Evolutionary conservation across 92 coral and sea anemone species (phyloP).

Genomic region (Zoanthus sansibaricus): DNA sequence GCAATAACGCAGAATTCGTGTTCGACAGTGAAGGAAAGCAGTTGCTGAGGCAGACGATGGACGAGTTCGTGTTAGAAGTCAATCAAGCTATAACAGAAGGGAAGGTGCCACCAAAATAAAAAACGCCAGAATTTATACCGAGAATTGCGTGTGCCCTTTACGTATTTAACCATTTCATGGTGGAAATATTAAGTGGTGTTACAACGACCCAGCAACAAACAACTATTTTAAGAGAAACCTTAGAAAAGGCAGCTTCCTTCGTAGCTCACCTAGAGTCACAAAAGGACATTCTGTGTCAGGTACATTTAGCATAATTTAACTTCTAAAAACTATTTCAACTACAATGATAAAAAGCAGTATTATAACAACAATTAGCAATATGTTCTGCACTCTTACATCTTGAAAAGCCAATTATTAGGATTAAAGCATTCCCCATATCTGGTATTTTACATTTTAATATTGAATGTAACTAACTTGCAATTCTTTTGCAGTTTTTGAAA

Average conservation of each 20-base stretch:
- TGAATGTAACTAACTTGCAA: no score
- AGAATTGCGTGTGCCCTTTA: conserved; percentile 56
- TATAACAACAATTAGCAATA: no score
- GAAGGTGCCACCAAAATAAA: conserved; percentile 68
- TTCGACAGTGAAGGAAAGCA: conserved; percentile 40
- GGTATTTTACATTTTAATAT: no score
- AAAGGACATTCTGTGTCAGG: conserved; percentile 66
- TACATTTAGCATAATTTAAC: not conserved
- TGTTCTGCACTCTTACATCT: no score
- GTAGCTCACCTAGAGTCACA: conserved; percentile 61
- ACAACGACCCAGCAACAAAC: conserved; percentile 43
- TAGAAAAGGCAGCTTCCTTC: conserved; percentile 50
- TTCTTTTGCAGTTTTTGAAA: no score
- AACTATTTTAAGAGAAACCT: conserved; percentile 48
- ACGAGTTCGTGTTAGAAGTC: conserved; percentile 43
- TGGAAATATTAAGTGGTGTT: conserved; percentile 52
- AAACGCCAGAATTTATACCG: conserved; percentile 59
- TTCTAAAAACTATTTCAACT: no score
- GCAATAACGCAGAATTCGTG: conserved; percentile 10
- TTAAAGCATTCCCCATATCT: no score
- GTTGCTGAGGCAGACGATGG: conserved; percentile 23
- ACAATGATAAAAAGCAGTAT: no score
- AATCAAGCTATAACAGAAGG: conserved; percentile 63
- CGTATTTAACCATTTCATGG: conserved; percentile 63
- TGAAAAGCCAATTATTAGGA: no score